Conservation (phyloP, 1,140 invertebrate genomes). For the Drosophila setifemur region DNA sequence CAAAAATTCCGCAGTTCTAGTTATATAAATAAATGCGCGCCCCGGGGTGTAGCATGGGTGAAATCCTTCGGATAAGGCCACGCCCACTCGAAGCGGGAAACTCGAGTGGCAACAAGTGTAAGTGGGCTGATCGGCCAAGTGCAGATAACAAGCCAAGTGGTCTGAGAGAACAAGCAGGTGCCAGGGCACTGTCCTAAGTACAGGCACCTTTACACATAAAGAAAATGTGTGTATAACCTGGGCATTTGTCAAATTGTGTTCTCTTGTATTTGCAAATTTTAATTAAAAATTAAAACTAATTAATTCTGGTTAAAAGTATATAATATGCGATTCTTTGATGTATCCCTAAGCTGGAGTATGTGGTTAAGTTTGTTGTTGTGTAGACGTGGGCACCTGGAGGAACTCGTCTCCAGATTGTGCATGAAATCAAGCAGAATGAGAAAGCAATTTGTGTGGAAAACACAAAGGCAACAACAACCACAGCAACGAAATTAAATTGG, state of each 20-base stretch:
- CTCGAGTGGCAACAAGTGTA: conserved; percentile 73
- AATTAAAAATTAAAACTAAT: too few relatives aligned
- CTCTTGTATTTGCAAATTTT: too few relatives aligned
- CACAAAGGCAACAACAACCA: conserved; percentile 43
- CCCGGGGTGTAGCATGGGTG: background rate
- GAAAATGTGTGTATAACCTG: background rate
- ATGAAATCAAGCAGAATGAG: conserved; percentile 78
- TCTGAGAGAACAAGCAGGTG: conserved; percentile 42
- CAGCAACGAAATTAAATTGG: conserved; percentile 64
- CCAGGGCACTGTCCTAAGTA: conserved; percentile 5
- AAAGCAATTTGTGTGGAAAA: conserved; percentile 77
- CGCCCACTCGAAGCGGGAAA: conserved; percentile 2
- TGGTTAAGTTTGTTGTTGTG: background rate
- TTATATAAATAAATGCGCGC: conserved; percentile 55
- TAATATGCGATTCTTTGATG: background rate
- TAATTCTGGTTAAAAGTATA: too few relatives aligned
- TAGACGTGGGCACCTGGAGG: conserved; percentile 41
- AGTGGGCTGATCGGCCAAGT: conserved; percentile 72
- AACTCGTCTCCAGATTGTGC: conserved; percentile 69
- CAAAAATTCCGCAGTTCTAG: conserved; percentile 41
- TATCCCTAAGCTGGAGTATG: background rate
- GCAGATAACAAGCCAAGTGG: conserved; percentile 75
- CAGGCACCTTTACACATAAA: background rate
- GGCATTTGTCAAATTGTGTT: too few relatives aligned
- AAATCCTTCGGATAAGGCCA: conserved; percentile 9